Evolutionary conservation across 1,140 invertebrate species (phyloP).

Genomic region (Goniozus legneri): DNA sequence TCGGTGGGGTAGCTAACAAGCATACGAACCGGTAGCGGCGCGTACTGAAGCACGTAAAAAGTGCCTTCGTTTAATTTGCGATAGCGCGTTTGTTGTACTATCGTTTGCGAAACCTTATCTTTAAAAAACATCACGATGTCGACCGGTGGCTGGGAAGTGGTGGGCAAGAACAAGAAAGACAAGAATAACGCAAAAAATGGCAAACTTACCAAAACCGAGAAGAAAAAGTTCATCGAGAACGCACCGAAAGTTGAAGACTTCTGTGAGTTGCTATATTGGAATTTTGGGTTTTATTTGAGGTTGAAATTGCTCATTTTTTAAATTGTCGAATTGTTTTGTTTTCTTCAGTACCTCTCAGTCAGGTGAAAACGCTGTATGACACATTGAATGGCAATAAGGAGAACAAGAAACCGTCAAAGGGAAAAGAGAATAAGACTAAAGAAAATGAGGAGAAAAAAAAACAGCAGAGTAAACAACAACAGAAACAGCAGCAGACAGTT

Average conservation of each 20-base stretch:
- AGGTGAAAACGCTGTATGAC: slow-evolving; percentile 52
- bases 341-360: slow-evolving; percentile 47
- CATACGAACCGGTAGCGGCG: too few relatives aligned
- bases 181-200: slow-evolving; percentile 55
- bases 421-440: slow-evolving; percentile 46
- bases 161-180: slow-evolving; percentile 69
- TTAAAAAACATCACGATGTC: slow-evolving; percentile 61
- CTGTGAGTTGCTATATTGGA: slow-evolving; percentile 51
- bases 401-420: slow-evolving; percentile 45
- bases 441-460: slow-evolving; percentile 53
- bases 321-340: neutral
- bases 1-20: too few relatives aligned
- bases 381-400: slow-evolving; percentile 50
- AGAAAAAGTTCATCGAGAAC: slow-evolving; percentile 59
- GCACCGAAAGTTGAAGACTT: slow-evolving; percentile 64
- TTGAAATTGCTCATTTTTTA: neutral
- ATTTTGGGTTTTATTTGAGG: neutral
- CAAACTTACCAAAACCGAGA: slow-evolving; percentile 59
- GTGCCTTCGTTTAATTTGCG: too few relatives aligned
- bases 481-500: slow-evolving; percentile 27
- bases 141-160: slow-evolving; percentile 72
- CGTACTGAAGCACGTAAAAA: too few relatives aligned
- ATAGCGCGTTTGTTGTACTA: too few relatives aligned
- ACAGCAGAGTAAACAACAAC: slow-evolving; percentile 38
- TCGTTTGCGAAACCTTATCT: too few relatives aligned